Evolutionary conservation across 2,888 invertebrate genomes (phyloP), one percentile per base, ranked within the genome.

Genomic region (Lucinisca nassula): DNA sequence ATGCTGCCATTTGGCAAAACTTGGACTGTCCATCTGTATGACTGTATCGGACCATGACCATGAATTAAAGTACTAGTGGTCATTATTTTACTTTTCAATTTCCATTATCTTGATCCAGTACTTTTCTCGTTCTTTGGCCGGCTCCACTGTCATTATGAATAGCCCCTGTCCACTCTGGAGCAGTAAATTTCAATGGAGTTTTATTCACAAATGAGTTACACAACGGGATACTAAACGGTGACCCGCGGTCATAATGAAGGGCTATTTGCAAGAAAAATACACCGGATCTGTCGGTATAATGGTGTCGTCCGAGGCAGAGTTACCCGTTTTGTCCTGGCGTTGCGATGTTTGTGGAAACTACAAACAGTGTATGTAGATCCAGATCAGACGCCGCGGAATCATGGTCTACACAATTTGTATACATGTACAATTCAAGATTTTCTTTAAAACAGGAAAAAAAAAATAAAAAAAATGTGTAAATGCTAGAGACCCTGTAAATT

Each of bases 151-250:
- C 61, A 61, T 72, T 35, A 61, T 77, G 79, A 79, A 84, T 84
- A 79, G 79, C 49, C 80, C 6, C 55, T 58, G 80, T 30, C 40
- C 77, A 51, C 49, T 40, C 80, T 32, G 77, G 80, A 80, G 80
- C 76, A 76, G 80, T 84, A 79, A 84, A 84, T 84, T 84, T 84
- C 80, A 73, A 80, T 84, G 76, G 80, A 67, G 76, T 55, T 75
- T 80, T 77, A 72, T 76, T 35, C 32, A 8, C 14, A 51, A 73
- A 49, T 67, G 67, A 80, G 51, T 80, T 61, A 32, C 37, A 70
- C 55, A 72, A 70, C 49, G 72, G 67, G 58, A 38, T 30, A 55
- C 37, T 80, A 80, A 55, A 14, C 73, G 40, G 38, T 76, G 76
- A 84, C 80, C 51, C 30, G 61, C 61, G 61, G 61, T 61, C 61